phyloP scores from a whole-genome alignment of 2,113 vertebrate species.

The Stictonetta naevosa region DNA sequence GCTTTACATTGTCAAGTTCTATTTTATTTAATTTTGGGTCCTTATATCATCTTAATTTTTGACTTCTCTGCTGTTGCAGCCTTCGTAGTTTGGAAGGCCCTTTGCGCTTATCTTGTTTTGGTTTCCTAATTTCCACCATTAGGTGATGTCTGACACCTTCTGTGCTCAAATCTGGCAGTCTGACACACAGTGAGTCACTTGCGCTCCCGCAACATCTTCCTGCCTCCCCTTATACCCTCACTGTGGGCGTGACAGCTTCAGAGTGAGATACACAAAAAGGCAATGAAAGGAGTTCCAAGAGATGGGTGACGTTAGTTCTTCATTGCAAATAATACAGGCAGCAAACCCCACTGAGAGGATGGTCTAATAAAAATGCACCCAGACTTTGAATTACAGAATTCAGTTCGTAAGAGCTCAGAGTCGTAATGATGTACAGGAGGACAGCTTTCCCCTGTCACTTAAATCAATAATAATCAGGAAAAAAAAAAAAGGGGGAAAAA shows the following conservation, averaged over 20 bases:
- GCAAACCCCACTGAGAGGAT: background rate
- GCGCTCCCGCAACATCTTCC: conserved; percentile 23
- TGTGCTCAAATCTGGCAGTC: conserved; percentile 58
- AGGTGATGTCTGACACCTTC: conserved; percentile 78
- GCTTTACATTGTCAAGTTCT: background rate
- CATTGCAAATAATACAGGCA: background rate
- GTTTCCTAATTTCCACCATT: conserved; percentile 75
- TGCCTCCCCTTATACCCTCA: background rate
- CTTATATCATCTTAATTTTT: background rate
- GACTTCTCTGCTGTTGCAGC: background rate
- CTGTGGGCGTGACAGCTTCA: background rate
- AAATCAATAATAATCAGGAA: background rate
- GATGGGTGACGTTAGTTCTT: background rate
- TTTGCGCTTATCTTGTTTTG: conserved; percentile 73
- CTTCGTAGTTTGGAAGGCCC: conserved; percentile 42
- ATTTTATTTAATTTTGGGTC: background rate
- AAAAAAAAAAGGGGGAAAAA: too few relatives aligned
- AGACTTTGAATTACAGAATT: background rate
- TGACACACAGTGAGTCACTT: conserved; percentile 69
- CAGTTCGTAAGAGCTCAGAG: background rate
- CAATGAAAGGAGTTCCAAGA: background rate
- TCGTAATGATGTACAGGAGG: background rate
- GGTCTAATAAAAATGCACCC: background rate
- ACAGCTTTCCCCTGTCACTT: background rate
- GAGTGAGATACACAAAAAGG: background rate